These are phyloP conservation scores for Boloria selene DNA, from an alignment of 2,888 invertebrate genomes.

Conservation along the genomic window DNA sequence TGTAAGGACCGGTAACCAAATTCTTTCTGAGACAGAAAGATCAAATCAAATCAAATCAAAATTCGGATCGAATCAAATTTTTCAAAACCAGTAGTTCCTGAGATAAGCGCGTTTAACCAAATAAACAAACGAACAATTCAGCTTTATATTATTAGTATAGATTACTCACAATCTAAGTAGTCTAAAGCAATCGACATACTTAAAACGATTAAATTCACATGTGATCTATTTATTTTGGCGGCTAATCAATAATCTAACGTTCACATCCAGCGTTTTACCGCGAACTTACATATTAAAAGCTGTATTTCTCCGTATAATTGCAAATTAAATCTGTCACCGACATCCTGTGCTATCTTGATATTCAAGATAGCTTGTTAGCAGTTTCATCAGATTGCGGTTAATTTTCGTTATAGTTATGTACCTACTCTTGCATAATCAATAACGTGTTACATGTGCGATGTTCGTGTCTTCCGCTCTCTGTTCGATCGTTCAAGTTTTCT, in stretches of 20 bases:
- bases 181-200: background rate
- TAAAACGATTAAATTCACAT: background rate
- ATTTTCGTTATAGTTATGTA: slow-evolving; percentile 28
- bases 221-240: slow-evolving; percentile 14
- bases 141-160: no score
- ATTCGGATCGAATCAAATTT: no score
- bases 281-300: slow-evolving; percentile 16
- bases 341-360: slow-evolving; percentile 30
- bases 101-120: no score
- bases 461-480: no score
- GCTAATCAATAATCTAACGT: slow-evolving; percentile 13
- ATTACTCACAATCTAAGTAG: no score
- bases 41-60: no score
- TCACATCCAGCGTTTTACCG: slow-evolving; percentile 14
- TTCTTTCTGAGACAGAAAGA: no score
- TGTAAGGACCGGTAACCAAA: no score
- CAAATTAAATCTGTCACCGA: slow-evolving; percentile 25
- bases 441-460: background rate
- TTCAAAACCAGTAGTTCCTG: no score
- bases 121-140: no score
- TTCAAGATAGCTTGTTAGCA: slow-evolving; percentile 23
- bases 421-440: slow-evolving; percentile 21
- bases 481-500: no score
- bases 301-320: slow-evolving; percentile 21
- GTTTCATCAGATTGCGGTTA: slow-evolving; percentile 29